Evolutionary conservation across 2,797 vertebrate genomes (phyloP), one percentile per base, ranked within the genome.

Genomic region (Brachyrhaphis roseni): DNA sequence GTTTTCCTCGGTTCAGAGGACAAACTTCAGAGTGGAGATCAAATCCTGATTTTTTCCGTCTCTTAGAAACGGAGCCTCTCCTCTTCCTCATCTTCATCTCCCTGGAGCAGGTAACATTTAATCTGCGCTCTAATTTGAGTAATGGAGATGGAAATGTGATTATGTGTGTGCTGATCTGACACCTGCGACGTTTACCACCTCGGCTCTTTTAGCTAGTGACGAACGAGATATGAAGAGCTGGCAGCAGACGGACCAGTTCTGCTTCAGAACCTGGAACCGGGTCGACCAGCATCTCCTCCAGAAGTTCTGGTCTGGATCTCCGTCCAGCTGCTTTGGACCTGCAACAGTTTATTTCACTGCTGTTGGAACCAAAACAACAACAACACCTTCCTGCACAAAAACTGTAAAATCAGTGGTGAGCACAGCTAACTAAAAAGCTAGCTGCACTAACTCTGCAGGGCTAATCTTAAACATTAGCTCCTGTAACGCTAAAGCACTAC

Each of bases 111-210:
- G 93, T 85, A 93, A 92, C 92, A 94, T 93, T 80, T 90, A 92
- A 95, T 94, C 93, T 92, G 90, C 81, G 89, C 84, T 88, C 87
- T 93, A 92, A 93, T 92, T 92, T 84, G 89, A 81, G 78, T 93
- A 93, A 92, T 93, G 89, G 89, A 89, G 90, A 84, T 83, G 87
- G 78, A 89, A 92, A 95, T 93, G 89, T 83, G 92, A 94, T 94
- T 92, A 87, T 90, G 83, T 91, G 81, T 78, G 85, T 81, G 83
- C 77, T 7, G 80, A 80, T 74, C 87, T 89, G 82, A 83, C 46
- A 84, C 82, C 79, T 15, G 74, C 18, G 49, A 88, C 89, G 81
- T 90, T 92, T 82, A 85, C 86, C 82, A 72, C 85, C 84, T 90
- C 80, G 0, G 51, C 74, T 80, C 8, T 15, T 23, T 47, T 12